Conservation (phyloP, 2,113 vertebrate species). For the Paradoxurus hermaphroditus region DNA sequence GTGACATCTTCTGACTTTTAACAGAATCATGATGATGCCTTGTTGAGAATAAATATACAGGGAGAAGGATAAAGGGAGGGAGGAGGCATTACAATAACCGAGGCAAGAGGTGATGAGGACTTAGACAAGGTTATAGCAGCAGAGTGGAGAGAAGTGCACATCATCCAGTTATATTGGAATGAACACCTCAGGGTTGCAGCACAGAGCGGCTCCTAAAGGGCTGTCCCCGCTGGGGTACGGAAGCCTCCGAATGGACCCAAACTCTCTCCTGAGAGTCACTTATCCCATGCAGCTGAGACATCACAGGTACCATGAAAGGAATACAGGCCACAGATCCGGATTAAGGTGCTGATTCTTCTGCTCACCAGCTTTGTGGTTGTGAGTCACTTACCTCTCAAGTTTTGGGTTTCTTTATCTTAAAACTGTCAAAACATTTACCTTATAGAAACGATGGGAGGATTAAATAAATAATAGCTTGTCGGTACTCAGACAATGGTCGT, state of each 20-base stretch:
- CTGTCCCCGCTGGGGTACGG: no score
- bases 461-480: not conserved
- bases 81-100: not conserved
- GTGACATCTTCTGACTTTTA: not conserved
- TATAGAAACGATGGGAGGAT: not conserved
- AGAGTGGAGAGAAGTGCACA: not conserved
- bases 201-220: not conserved
- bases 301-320: not conserved
- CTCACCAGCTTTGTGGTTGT: not conserved
- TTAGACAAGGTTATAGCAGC: not conserved
- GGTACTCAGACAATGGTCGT: not conserved
- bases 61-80: not conserved
- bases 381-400: not conserved
- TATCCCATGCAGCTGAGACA: not conserved
- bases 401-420: not conserved
- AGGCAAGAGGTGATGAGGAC: not conserved
- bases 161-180: not conserved
- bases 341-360: not conserved
- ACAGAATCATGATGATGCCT: not conserved
- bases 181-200: not conserved
- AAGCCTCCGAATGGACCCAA: not conserved
- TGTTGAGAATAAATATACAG: not conserved
- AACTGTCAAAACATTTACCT: not conserved
- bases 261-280: not conserved
- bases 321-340: accelerated